Conservation (phyloP, 2,797 vertebrate genomes). For the Leuciscus waleckii region DNA sequence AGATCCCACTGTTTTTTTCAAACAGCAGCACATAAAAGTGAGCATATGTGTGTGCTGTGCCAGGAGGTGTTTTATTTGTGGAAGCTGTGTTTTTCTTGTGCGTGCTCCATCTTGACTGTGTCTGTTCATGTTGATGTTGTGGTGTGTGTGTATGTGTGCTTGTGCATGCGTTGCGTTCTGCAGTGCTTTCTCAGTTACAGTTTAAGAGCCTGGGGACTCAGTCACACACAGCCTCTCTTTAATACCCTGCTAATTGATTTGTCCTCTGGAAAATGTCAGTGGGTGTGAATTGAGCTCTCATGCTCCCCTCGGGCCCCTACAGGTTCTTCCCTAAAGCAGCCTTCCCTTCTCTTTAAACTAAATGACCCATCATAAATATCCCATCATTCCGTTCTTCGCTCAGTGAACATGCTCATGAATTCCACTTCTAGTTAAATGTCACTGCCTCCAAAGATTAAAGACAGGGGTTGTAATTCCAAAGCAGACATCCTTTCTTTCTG, state of each 20-base stretch:
- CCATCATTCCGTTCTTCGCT: constrained; percentile 18
- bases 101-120: background rate
- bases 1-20: constrained; percentile 8
- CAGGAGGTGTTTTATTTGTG: background rate
- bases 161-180: background rate
- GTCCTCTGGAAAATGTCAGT: constrained; percentile 58
- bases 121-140: background rate
- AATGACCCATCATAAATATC: constrained; percentile 41
- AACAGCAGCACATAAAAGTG: background rate
- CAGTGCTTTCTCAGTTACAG: constrained; percentile 35
- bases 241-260: constrained; percentile 52
- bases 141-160: background rate
- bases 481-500: background rate
- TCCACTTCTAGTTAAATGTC: constrained; percentile 43
- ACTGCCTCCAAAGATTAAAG: constrained; percentile 31
- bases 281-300: constrained; percentile 33
- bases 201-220: constrained; percentile 25
- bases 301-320: background rate
- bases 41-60: background rate
- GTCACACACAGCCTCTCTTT: constrained; percentile 35
- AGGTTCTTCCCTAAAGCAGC: constrained; percentile 13
- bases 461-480: constrained; percentile 21
- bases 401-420: constrained; percentile 31
- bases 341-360: constrained; percentile 24
- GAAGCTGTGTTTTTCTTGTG: background rate